Evolutionary conservation across 2,797 vertebrate species (phyloP).

Genomic region (Eupleurogrammus muticus): DNA sequence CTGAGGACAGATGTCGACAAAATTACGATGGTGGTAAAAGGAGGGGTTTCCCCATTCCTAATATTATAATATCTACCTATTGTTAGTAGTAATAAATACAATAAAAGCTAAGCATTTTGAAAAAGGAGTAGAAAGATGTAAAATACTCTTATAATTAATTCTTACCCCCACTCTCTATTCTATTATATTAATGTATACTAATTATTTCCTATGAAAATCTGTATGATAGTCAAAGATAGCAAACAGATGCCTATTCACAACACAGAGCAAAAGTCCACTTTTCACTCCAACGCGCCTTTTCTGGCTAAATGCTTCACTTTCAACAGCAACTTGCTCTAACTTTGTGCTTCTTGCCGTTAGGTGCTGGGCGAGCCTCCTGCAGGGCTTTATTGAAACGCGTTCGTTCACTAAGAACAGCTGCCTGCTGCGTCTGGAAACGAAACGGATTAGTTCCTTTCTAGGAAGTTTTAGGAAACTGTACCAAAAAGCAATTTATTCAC

Average conservation of each 20-base stretch:
- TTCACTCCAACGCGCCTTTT: neutral
- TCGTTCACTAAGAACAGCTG: neutral
- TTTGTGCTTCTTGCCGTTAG: neutral
- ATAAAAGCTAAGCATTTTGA: too few relatives aligned
- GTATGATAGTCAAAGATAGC: neutral
- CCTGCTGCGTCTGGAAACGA: neutral
- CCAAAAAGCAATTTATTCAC: too few relatives aligned
- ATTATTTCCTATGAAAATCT: too few relatives aligned
- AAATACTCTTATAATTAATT: too few relatives aligned
- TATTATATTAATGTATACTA: too few relatives aligned
- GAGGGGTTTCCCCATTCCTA: too few relatives aligned
- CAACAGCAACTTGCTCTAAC: too few relatives aligned
- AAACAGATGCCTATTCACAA: neutral
- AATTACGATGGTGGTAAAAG: neutral
- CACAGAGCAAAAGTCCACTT: neutral
- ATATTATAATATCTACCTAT: too few relatives aligned
- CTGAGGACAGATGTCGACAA: neutral
- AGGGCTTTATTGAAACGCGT: neutral
- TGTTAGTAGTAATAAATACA: too few relatives aligned
- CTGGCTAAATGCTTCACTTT: neutral
- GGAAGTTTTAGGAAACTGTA: neutral
- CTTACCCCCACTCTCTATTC: too few relatives aligned
- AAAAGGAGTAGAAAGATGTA: too few relatives aligned
- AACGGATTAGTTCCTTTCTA: neutral
- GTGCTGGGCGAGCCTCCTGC: neutral